Conservation (phyloP, 2,888 invertebrate species). For the Cephus pulcher region DNA sequence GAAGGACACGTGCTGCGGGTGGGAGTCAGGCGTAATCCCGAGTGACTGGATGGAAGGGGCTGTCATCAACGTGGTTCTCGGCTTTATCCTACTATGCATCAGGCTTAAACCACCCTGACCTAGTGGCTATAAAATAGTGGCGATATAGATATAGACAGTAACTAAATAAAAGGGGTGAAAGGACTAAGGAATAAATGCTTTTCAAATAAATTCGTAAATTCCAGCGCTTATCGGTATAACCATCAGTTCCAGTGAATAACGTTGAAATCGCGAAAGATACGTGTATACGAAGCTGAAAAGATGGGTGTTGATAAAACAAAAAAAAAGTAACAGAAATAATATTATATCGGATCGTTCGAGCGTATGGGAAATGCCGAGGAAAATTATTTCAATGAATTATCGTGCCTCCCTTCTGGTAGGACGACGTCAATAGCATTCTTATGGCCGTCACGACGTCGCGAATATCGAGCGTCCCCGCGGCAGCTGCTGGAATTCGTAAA, state of each 20-base stretch:
- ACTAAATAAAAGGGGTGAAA: no score
- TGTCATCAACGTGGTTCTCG: conserved; percentile 28
- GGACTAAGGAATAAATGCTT: no score
- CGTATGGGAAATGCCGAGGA: neutral
- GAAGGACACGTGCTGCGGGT: conserved; percentile 12
- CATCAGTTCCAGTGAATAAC: no score
- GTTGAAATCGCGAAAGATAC: no score
- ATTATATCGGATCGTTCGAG: neutral
- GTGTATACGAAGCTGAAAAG: neutral
- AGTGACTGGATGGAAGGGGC: conserved; percentile 20
- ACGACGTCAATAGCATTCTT: neutral
- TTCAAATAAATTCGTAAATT: no score
- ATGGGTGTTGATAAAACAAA: neutral
- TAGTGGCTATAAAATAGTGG: no score
- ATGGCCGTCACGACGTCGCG: neutral
- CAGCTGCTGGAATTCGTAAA: neutral
- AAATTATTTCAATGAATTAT: neutral
- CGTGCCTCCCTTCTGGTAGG: neutral
- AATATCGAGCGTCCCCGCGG: neutral
- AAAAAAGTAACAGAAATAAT: neutral
- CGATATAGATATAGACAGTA: no score
- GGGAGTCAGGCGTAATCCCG: conserved; percentile 2
- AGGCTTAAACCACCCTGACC: conserved; percentile 15
- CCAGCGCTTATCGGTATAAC: no score
- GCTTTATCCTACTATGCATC: conserved; percentile 22